Evolutionary conservation across 2,797 vertebrate genomes (phyloP).

Genomic region (Schizopygopsis malacanthus): DNA sequence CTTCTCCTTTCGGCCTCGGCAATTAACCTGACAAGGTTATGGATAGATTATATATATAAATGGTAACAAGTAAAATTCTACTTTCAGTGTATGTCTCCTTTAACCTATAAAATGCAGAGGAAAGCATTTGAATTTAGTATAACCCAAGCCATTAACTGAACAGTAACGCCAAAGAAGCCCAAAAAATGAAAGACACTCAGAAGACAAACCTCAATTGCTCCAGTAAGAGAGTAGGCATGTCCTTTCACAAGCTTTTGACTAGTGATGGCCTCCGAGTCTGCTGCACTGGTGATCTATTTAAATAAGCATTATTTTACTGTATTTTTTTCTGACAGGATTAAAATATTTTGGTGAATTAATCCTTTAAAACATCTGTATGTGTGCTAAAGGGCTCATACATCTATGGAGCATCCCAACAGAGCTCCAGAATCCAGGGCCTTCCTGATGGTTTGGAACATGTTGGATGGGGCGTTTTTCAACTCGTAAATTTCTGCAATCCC

Average conservation of each 20-base stretch:
- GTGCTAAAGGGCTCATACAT: constrained; percentile 65
- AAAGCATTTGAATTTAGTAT: neutral
- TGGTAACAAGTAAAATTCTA: neutral
- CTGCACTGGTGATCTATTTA: constrained; percentile 72
- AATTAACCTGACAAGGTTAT: constrained; percentile 71
- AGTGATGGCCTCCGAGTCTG: constrained; percentile 76
- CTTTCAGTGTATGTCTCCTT: neutral
- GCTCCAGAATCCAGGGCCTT: constrained; percentile 83
- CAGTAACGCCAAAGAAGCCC: neutral
- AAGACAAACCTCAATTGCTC: constrained; percentile 71
- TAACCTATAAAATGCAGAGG: neutral
- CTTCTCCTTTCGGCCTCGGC: constrained; percentile 72
- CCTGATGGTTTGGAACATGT: constrained; percentile 83
- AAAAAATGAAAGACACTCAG: neutral
- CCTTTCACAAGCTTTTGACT: constrained; percentile 80
- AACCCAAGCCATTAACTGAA: neutral
- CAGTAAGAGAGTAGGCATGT: constrained; percentile 83
- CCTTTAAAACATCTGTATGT: neutral
- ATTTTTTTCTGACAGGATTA: constrained; percentile 23
- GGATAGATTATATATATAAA: neutral
- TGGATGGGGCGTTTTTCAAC: constrained; percentile 75
- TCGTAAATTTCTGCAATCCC: constrained; percentile 87
- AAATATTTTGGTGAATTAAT: neutral
- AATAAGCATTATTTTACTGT: neutral
- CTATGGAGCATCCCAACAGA: constrained; percentile 88